Conservation (phyloP, 2,888 invertebrate genomes). For the Aleiodes testaceus region DNA sequence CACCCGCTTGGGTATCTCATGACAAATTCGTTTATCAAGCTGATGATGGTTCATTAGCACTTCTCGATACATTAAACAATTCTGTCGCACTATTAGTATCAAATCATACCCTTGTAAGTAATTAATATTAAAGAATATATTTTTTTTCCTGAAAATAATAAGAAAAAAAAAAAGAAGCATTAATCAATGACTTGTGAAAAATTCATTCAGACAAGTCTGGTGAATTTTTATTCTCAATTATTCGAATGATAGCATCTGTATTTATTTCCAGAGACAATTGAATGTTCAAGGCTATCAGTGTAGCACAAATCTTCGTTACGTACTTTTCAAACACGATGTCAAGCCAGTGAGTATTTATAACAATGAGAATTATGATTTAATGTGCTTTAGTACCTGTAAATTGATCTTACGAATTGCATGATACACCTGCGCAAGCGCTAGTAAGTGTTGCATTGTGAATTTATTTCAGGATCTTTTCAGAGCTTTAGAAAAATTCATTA, state of each 20-base stretch:
- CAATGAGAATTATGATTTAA: slow-evolving; percentile 8
- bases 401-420: slow-evolving; percentile 12
- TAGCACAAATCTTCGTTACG: slow-evolving; percentile 88
- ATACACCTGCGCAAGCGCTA: slow-evolving; percentile 25
- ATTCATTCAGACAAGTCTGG: slow-evolving; percentile 24
- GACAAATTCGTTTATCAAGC: slow-evolving; percentile 90
- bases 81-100: slow-evolving; percentile 86
- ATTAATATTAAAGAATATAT: neutral
- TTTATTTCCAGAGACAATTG: slow-evolving; percentile 83
- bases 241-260: slow-evolving; percentile 12
- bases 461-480: neutral
- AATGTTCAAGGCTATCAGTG: slow-evolving; percentile 91
- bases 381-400: slow-evolving; percentile 7
- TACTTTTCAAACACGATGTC: slow-evolving; percentile 91
- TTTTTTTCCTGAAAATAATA: neutral
- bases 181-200: neutral
- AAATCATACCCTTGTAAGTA: slow-evolving; percentile 87
- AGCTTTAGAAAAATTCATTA: neutral
- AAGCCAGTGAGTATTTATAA: slow-evolving; percentile 81
- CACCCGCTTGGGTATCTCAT: slow-evolving; percentile 87
- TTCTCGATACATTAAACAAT: slow-evolving; percentile 86
- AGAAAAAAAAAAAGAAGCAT: slow-evolving; percentile 11
- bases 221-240: slow-evolving; percentile 13
- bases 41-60: slow-evolving; percentile 88
- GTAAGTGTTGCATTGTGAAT: slow-evolving; percentile 13